Base-by-base conservation (phyloP, 2,113 vertebrate genomes). In the Turnix velox region DNA sequence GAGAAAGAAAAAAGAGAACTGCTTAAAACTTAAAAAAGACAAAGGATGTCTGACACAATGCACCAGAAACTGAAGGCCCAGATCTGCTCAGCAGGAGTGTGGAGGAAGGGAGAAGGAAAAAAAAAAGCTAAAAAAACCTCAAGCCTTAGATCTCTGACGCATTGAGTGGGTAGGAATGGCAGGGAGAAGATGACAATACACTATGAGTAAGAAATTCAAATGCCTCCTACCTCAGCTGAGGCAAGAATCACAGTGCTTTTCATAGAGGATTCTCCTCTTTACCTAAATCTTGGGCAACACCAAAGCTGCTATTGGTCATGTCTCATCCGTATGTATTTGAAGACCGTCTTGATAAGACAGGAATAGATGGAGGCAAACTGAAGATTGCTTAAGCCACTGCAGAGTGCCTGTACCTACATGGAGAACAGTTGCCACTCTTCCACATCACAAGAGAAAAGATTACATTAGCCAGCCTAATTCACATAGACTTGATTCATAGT, bases 141-240 rank as follows among this genome's bases (percentile, higher is more conserved):
- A 93, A 75, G 75, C 58, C 75, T 90, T 63, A 78, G 48, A 51
- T 87, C 80, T 96, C 77, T 95, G 95, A 96, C 77, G n/a, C 95
- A 96, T 42, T 78, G 92, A 92, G 96, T 91, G 94, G 87, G 95
- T 72, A 88, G 95, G 65, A 84, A 88, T 66, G 69, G 84, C 88
- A 93, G 74, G 84, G 90, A 94, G 89, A 73, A 93, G 84, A 93
- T 91, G 77, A 95, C 88, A 96, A 87, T 76, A 95, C 81, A 79
- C 71, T 82, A 74, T 96, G 96, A 95, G 91, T 96, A 96, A 96
- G 81, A 94, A 90, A 95, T 93, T 92, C 62, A 95, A 87, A 94
- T 87, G 91, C 91, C 94, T 96, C 95, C 94, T 96, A 96, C 94
- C 58, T 95, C 3, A 0, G 3, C 81, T 87, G 69, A 94, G 62